Percentiles rank a stretch among this genome's conserved stretches.
Evolutionary conservation across 2,797 vertebrate species (phyloP).

Genomic region (Crocidura indochinensis): DNA sequence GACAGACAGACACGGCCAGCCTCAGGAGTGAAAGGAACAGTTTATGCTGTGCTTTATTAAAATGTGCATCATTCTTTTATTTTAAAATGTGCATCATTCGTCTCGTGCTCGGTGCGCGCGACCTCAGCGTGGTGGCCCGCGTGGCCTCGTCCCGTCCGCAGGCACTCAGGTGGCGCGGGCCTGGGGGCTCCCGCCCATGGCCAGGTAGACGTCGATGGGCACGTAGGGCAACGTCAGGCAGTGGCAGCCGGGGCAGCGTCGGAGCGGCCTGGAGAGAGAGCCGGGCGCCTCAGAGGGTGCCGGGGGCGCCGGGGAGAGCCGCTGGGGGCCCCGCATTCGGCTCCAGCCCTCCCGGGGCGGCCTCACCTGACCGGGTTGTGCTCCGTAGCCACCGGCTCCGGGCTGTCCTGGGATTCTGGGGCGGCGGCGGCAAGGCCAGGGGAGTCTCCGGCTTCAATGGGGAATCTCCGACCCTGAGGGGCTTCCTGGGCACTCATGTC

Average conservation of each 20-base stretch:
- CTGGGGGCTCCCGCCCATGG: constrained; percentile 86
- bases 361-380: constrained; percentile 86
- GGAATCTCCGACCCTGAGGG: constrained; percentile 86
- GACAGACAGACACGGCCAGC: constrained; percentile 79
- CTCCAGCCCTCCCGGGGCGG: neutral
- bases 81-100: constrained; percentile 84
- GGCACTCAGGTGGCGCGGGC: constrained; percentile 82
- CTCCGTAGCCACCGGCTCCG: constrained; percentile 77
- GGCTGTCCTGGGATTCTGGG: constrained; percentile 83
- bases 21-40: constrained; percentile 77
- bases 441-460: constrained; percentile 89
- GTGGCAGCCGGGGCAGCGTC: constrained; percentile 89
- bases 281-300: neutral
- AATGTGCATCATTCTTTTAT: constrained; percentile 86
- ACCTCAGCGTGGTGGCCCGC: constrained; percentile 80
- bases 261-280: constrained; percentile 85
- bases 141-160: constrained; percentile 20
- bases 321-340: neutral
- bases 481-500: constrained; percentile 88
- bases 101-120: constrained; percentile 79
- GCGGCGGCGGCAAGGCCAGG: constrained; percentile 81
- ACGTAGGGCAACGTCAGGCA: constrained; percentile 89
- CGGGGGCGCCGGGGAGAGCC: neutral
- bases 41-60: constrained; percentile 87
- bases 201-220: constrained; percentile 90